Evolutionary conservation across 2,797 vertebrate species (phyloP), one percentile per base, ranked within the genome.

Genomic region (Acridotheres tristis): DNA sequence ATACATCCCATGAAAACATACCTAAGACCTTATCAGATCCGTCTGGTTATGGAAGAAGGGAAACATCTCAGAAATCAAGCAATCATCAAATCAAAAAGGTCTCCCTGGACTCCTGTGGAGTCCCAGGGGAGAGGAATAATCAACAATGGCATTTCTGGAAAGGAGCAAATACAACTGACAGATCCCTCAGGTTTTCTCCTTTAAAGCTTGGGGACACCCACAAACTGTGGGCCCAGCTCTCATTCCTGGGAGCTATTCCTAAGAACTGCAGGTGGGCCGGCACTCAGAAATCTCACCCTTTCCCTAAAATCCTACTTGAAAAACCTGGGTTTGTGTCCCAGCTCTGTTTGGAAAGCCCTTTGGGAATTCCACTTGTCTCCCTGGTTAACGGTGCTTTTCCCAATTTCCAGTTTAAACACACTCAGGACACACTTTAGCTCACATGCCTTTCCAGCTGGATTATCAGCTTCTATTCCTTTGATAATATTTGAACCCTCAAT

Each of bases 211-310:
- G 58, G 48, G 26, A 25, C 26, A 36, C 17, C 14, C 32, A 43
- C 9, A 57, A 22, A 43, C 0, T 16, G 18, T 30, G 36, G 1
- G 0, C 18, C 16, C 42, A 66, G 25, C 11, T 61, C 11, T 32
- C 0, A 0, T 25, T 29, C 30, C 2, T 32, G 6, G 29, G 51
- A 54, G 38, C 15, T 2, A 1, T 5, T 79, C 40, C 63, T 20
- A 36, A 59, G 50, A 83, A 16, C 11, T 83, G 54, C 45, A 47
- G 40, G 50, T 72, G 26, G 1, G 29, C 13, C 29, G 20, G 29
- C n/a, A 36, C 26, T 21, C 38, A 9, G 26, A 16, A 23, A 34
- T 21, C 34, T 29, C 68, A 80, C 8, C n/a, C 26, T 30, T 77
- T 48, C 21, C 14, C 34, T 21, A 19, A 63, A 42, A 8, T 16